phyloP scores from a whole-genome alignment of 2,113 vertebrate species.

The Equus przewalskii region DNA sequence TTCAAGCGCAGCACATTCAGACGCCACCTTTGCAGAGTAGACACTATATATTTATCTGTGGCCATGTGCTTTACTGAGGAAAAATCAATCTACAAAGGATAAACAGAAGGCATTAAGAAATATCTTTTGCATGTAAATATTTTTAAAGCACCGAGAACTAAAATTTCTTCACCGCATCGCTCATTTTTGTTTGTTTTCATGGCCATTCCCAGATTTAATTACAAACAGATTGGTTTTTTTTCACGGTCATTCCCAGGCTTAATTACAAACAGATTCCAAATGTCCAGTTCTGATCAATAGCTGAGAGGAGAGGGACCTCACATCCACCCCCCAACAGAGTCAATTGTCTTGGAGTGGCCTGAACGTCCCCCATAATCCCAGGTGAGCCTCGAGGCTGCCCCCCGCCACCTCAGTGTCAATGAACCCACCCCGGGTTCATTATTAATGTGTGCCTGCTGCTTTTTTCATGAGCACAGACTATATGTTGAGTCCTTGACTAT shows the following conservation, averaged over 20 bases:
- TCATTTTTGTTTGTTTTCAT: background rate
- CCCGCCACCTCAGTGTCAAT: background rate
- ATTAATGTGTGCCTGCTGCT: background rate
- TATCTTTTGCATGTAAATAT: background rate
- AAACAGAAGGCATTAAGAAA: slow-evolving; percentile 50
- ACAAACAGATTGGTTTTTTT: slow-evolving; percentile 52
- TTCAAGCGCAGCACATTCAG: slow-evolving; percentile 80
- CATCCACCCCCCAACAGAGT: background rate
- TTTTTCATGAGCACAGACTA: background rate
- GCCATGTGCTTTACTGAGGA: slow-evolving; percentile 81
- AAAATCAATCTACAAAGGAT: slow-evolving; percentile 87
- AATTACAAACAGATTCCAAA: slow-evolving; percentile 81
- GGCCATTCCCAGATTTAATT: slow-evolving; percentile 80
- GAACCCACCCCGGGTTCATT: background rate
- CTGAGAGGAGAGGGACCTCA: background rate
- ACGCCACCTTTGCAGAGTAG: slow-evolving; percentile 81
- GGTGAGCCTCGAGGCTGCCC: background rate
- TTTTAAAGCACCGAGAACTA: slow-evolving; percentile 62
- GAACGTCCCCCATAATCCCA: background rate
- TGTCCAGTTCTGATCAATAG: background rate
- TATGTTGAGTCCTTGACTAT: background rate
- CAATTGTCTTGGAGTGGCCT: background rate
- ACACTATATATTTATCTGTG: slow-evolving; percentile 75
- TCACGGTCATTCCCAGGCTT: slow-evolving; percentile 72
- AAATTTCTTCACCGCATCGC: background rate